Conservation (phyloP, 1,140 invertebrate species). For the Pissodes strobi region DNA sequence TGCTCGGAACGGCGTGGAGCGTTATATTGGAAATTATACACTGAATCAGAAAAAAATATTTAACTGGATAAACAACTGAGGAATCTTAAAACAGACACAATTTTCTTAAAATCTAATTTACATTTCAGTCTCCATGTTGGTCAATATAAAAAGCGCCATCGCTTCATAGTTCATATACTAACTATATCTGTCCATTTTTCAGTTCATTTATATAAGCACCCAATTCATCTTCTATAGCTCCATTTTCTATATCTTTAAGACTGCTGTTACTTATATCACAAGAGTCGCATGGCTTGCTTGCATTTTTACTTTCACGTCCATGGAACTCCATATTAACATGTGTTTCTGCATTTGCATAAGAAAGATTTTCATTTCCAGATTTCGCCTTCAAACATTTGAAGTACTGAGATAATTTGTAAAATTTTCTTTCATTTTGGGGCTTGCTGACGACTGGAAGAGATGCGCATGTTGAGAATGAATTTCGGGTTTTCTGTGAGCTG, state of each 20-base stretch:
- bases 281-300: constrained; percentile 16
- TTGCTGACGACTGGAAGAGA: constrained; percentile 7
- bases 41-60: too few species aligned
- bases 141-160: neutral
- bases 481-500: constrained; percentile 3
- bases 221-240: constrained; percentile 55
- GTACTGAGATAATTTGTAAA: constrained; percentile 26
- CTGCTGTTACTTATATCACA: constrained; percentile 57
- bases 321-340: constrained; percentile 9
- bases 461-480: constrained; percentile 13
- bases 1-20: too few species aligned
- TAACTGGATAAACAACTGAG: too few species aligned
- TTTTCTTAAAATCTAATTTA: too few species aligned
- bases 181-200: constrained; percentile 36
- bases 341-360: constrained; percentile 1
- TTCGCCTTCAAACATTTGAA: constrained; percentile 17
- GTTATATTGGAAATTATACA: too few species aligned
- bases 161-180: neutral
- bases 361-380: neutral
- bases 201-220: constrained; percentile 55
- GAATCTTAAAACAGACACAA: too few species aligned
- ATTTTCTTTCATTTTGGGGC: constrained; percentile 2
- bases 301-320: constrained; percentile 16
- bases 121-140: constrained; percentile 24
- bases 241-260: constrained; percentile 53